Evolutionary conservation across 2,797 vertebrate genomes (phyloP), one percentile per base, ranked within the genome.

Genomic region (Falco berigora): DNA sequence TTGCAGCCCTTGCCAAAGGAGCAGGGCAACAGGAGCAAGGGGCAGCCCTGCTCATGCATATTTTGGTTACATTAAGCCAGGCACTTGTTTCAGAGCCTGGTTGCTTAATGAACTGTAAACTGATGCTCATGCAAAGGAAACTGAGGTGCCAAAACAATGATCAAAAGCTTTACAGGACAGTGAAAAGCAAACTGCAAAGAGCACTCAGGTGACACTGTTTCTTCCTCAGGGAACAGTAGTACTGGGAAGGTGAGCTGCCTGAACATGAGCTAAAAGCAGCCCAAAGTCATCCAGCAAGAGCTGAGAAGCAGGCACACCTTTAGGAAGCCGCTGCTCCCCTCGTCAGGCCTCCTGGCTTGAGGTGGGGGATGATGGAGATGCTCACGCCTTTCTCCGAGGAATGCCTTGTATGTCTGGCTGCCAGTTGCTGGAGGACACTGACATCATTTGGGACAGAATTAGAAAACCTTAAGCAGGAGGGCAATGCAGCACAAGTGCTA

Each of bases 381-480:
- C 84, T 68, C 8, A 0, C 11, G 42, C 53, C 61, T 42, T 42
- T 96, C 89, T 75, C 75, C 5, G 4, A 86, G 87, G 96, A 95
- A 97, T 32, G 86, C 89, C 80, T 95, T 76, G 25, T 58, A n/a
- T 95, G 94, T 94, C 78, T 44, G 8, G 8, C 63, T 25, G 82
- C 67, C 75, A 83, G 92, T 96, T 92, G 96, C 95, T 84, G 47
- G 50, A 93, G 95, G 92, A 93, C 58, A 17, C 53, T 82, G 94
- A 97, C 95, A 91, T 81, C 59, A 50, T 76, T 89, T 77, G 92
- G 22, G 96, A 97, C 97, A 52, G 64, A 98, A 98, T 98, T 98
- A 98, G 98, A 98, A 98, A 97, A 92, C 94, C 96, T 97, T 94
- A 94, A 96, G 81, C 49, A 23, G 94, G 88, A 96, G 93, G 88